Evolutionary conservation across 2,113 vertebrate species (phyloP).

Genomic region (Junco hyemalis): DNA sequence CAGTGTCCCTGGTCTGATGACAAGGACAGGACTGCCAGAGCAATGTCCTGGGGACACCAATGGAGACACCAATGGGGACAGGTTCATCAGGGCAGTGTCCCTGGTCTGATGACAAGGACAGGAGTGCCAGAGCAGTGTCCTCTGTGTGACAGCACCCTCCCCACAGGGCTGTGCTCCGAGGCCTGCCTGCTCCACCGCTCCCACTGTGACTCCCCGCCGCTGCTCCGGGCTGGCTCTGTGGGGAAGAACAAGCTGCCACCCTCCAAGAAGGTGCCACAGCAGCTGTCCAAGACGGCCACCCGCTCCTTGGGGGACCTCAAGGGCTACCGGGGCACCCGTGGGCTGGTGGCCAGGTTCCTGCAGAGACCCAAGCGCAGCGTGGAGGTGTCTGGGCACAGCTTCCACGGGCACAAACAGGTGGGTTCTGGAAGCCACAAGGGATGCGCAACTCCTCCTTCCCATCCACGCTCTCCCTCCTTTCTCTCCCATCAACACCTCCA

Average conservation of each 20-base stretch:
- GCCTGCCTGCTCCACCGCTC: slow-evolving; percentile 77
- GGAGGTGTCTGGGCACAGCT: slow-evolving; percentile 73
- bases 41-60: too few species aligned
- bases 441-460: background rate
- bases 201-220: slow-evolving; percentile 71
- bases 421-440: background rate
- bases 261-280: slow-evolving; percentile 9
- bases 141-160: fast-evolving
- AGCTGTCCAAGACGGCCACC: slow-evolving; percentile 69
- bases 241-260: slow-evolving; percentile 62
- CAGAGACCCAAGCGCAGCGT: slow-evolving; percentile 86
- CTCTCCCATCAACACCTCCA: background rate
- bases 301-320: slow-evolving; percentile 93
- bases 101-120: fast-evolving
- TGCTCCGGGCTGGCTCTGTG: slow-evolving; percentile 52
- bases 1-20: too few species aligned
- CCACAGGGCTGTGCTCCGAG: slow-evolving; percentile 81
- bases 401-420: slow-evolving; percentile 81
- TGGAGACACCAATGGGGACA: too few species aligned
- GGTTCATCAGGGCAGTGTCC: background rate
- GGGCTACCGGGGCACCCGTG: slow-evolving; percentile 79
- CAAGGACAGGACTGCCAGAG: too few species aligned
- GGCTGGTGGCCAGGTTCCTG: slow-evolving; percentile 89
- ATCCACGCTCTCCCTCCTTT: too few species aligned
- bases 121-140: background rate